A percentile compares a stretch with the other conserved stretches of the same genome.
phyloP scores from a whole-genome alignment of 2,113 vertebrate species.

The Megaceryle torquata region DNA sequence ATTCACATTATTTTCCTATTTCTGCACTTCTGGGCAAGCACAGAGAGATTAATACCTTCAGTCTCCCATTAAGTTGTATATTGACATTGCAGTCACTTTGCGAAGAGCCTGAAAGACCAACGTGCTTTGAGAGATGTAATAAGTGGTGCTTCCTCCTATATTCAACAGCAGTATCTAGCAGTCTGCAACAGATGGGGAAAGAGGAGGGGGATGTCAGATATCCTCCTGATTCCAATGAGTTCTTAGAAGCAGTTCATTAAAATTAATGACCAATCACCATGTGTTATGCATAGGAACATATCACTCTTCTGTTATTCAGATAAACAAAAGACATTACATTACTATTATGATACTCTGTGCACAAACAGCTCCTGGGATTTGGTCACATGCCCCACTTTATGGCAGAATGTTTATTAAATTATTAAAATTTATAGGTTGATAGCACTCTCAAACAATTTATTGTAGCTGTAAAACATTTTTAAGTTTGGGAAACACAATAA shows the following conservation, averaged over 20 bases:
- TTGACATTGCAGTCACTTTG: background rate
- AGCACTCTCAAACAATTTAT: conserved; percentile 67
- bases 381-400: conserved; percentile 30
- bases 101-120: conserved; percentile 11
- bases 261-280: conserved; percentile 48
- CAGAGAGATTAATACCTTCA: background rate
- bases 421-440: conserved; percentile 74
- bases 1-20: background rate
- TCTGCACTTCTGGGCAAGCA: background rate
- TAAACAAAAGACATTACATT: conserved; percentile 60
- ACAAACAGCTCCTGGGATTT: conserved; percentile 46
- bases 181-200: background rate
- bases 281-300: conserved; percentile 32
- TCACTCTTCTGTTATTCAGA: conserved; percentile 21
- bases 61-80: background rate
- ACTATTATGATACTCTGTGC: conserved; percentile 25
- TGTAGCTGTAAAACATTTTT: conserved; percentile 69
- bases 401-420: conserved; percentile 73
- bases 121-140: background rate
- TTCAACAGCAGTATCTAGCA: background rate
- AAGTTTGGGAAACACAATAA: conserved; percentile 74
- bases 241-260: conserved; percentile 57
- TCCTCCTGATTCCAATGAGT: conserved; percentile 8
- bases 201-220: background rate
- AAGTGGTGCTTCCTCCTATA: background rate